A percentile compares a stretch with the other conserved stretches of the same genome.
Evolutionary conservation across 2,888 invertebrate genomes (phyloP).

Genomic region (Diadegma fenestrale): DNA sequence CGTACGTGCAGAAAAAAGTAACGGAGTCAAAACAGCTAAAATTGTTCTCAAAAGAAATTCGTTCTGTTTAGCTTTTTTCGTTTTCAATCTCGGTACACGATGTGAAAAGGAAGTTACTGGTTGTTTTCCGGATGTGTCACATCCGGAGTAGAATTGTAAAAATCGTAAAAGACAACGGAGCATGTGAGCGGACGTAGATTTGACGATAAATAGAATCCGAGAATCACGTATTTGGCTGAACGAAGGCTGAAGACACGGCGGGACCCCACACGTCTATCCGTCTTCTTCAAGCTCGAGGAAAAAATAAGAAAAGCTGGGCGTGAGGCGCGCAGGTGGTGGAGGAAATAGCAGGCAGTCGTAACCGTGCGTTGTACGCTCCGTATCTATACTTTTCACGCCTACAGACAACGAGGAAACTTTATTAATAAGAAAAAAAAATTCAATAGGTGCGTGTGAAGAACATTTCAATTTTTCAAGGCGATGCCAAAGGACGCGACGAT

Average conservation of each 20-base stretch:
- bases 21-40: background rate
- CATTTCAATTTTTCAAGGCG: constrained; percentile 25
- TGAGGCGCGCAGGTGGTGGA: constrained; percentile 49
- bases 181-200: constrained; percentile 54
- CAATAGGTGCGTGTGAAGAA: constrained; percentile 40
- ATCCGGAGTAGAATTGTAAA: constrained; percentile 31
- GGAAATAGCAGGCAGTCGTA: constrained; percentile 37
- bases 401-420: constrained; percentile 2
- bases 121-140: constrained; percentile 24
- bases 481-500: background rate
- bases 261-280: constrained; percentile 22
- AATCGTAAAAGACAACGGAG: constrained; percentile 34
- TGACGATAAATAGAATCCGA: constrained; percentile 47
- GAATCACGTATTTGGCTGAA: constrained; percentile 29
- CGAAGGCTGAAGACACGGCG: constrained; percentile 6
- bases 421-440: constrained; percentile 14
- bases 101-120: background rate
- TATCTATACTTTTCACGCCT: constrained; percentile 26
- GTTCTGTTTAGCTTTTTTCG: constrained; percentile 14
- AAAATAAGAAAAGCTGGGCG: constrained; percentile 14
- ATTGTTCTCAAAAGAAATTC: background rate
- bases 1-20: background rate
- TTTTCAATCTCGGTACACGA: background rate
- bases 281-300: constrained; percentile 9
- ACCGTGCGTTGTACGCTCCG: constrained; percentile 27